Conservation (phyloP, 2,888 invertebrate genomes). For the Orchestes rusci region DNA sequence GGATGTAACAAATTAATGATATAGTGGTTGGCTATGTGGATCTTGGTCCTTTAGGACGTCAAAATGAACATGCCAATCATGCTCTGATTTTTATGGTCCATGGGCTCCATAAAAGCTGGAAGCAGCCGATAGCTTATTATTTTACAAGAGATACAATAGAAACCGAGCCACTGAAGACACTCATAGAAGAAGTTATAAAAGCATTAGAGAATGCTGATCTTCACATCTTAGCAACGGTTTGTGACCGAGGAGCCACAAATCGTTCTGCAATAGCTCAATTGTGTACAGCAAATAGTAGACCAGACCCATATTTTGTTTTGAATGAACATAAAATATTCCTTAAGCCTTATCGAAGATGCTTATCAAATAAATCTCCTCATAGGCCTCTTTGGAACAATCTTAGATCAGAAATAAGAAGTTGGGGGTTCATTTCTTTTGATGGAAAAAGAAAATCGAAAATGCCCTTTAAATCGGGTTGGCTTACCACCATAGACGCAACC, state of each 20-base stretch:
- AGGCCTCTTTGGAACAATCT: conserved; percentile 7
- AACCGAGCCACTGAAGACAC: not conserved
- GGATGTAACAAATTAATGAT: conserved; percentile 2
- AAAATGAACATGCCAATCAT: conserved; percentile 7
- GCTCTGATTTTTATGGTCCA: conserved; percentile 19
- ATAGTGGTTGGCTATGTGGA: conserved; percentile 17
- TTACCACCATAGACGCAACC: too few species aligned
- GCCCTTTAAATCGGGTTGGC: too few species aligned
- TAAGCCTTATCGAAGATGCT: conserved; percentile 5
- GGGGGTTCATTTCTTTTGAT: too few species aligned
- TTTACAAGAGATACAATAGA: not conserved
- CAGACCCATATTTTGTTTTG: not conserved
- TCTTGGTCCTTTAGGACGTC: conserved; percentile 15
- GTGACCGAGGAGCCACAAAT: too few species aligned
- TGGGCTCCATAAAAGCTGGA: conserved; percentile 10
- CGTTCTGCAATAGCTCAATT: too few species aligned
- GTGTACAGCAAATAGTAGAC: not conserved
- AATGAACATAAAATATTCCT: not conserved
- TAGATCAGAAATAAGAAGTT: too few species aligned
- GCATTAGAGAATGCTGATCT: too few species aligned
- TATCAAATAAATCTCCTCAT: conserved; percentile 6
- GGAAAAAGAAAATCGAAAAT: too few species aligned
- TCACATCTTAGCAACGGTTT: not conserved
- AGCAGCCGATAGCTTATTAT: conserved; percentile 12
- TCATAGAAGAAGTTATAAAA: not conserved